Percentiles rank a stretch among this genome's conserved stretches.
phyloP scores from a whole-genome alignment of 2,797 vertebrate species.

The Gobio occitaniae region DNA sequence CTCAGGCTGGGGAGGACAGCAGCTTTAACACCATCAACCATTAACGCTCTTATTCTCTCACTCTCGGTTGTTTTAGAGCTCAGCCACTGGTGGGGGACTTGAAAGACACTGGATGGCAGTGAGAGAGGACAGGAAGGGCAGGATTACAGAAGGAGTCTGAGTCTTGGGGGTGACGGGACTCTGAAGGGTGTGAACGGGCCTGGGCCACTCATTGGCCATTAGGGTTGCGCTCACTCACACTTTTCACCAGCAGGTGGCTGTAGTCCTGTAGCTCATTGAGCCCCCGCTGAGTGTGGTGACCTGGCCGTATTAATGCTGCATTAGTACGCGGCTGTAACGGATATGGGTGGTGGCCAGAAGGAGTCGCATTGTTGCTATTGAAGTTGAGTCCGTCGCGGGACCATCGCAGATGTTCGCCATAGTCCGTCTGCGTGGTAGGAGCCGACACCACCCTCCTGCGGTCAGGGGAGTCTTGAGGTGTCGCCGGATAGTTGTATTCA shows the following conservation, averaged over 20 bases:
- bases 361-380: slow-evolving; percentile 81
- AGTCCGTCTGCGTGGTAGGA: slow-evolving; percentile 86
- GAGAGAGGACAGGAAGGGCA: slow-evolving; percentile 49
- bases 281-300: slow-evolving; percentile 76
- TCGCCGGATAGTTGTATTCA: slow-evolving; percentile 84
- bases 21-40: slow-evolving; percentile 15
- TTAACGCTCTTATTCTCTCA: slow-evolving; percentile 37
- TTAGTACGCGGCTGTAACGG: slow-evolving; percentile 68
- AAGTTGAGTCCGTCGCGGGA: slow-evolving; percentile 88
- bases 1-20: slow-evolving; percentile 7
- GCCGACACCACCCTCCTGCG: slow-evolving; percentile 91
- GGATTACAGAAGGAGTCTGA: slow-evolving; percentile 67
- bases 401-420: slow-evolving; percentile 82
- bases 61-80: slow-evolving; percentile 35
- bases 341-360: slow-evolving; percentile 68
- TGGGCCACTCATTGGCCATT: slow-evolving; percentile 77
- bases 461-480: slow-evolving; percentile 89
- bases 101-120: slow-evolving; percentile 51
- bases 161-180: slow-evolving; percentile 64
- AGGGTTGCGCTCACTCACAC: slow-evolving; percentile 85
- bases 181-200: slow-evolving; percentile 59
- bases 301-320: slow-evolving; percentile 74
- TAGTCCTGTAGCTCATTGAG: slow-evolving; percentile 84
- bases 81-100: slow-evolving; percentile 51
- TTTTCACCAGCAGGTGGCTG: slow-evolving; percentile 85